phyloP scores from a whole-genome alignment of 2,797 vertebrate species.

The Mastacembelus armatus region DNA sequence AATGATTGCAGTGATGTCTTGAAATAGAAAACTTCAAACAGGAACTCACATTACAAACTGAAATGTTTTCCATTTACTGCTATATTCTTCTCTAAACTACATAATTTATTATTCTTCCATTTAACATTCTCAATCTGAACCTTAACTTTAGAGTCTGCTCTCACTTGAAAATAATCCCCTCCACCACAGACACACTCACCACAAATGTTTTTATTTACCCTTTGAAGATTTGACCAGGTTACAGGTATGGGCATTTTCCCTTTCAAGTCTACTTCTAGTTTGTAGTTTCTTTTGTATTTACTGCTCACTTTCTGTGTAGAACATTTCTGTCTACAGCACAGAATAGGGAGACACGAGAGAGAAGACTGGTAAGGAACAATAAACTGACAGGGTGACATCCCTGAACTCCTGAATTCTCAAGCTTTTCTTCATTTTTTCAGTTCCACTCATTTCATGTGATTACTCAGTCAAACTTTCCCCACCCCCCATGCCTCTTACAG shows the following conservation, averaged over 20 bases:
- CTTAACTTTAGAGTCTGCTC: conserved; percentile 7
- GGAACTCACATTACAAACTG: too few species aligned
- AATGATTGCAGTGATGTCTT: too few species aligned
- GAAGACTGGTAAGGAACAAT: conserved; percentile 11
- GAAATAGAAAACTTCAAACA: too few species aligned
- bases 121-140: too few species aligned
- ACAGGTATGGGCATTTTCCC: neutral
- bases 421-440: conserved; percentile 27
- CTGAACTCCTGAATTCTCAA: conserved; percentile 36
- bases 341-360: neutral
- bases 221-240: conserved; percentile 4
- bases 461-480: conserved; percentile 16
- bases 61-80: too few species aligned
- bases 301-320: neutral
- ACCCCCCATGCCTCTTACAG: conserved; percentile 18
- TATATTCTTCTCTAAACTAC: conserved; percentile 18
- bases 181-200: too few species aligned
- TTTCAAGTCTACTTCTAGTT: neutral
- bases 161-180: too few species aligned
- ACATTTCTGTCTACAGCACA: conserved; percentile 10
- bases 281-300: conserved; percentile 1
- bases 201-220: too few species aligned
- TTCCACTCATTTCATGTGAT: conserved; percentile 35
- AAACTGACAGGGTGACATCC: conserved; percentile 16
- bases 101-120: conserved; percentile 46